Evolutionary conservation across 64 coral and sea anemone species (phyloP).

Genomic region (Montipora cactus): DNA sequence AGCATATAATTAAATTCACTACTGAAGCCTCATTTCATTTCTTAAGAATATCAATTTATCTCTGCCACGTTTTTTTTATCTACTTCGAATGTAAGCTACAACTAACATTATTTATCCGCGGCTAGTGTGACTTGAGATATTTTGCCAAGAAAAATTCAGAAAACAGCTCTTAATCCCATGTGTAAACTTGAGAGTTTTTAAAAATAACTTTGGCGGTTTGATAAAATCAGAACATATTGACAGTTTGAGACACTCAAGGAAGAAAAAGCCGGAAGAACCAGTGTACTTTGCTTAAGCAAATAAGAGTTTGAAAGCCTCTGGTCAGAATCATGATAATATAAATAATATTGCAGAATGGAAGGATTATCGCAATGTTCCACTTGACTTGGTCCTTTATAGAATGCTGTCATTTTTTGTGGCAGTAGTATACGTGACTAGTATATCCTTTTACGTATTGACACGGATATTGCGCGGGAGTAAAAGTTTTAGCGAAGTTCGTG

Average conservation of each 20-base stretch:
- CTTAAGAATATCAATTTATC: too few species aligned
- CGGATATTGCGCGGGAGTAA: constrained; percentile 7
- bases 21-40: background rate
- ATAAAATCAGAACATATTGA: background rate
- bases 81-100: background rate
- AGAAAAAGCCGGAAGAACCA: background rate
- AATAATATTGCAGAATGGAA: background rate
- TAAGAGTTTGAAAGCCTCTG: constrained; percentile 18
- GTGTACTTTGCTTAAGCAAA: background rate
- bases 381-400: background rate
- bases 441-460: background rate
- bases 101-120: background rate
- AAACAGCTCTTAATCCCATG: background rate
- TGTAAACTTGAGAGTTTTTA: background rate
- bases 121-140: background rate
- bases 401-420: background rate
- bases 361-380: background rate
- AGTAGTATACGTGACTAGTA: constrained; percentile 19
- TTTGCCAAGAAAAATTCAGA: background rate
- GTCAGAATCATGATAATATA: background rate
- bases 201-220: constrained; percentile 25
- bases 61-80: too few species aligned
- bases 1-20: background rate
- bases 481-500: background rate
- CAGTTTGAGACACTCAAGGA: background rate